These are phyloP conservation scores for Chloroceryle aenea DNA, from an alignment of 2,113 vertebrate species.

Conservation along the genomic window DNA sequence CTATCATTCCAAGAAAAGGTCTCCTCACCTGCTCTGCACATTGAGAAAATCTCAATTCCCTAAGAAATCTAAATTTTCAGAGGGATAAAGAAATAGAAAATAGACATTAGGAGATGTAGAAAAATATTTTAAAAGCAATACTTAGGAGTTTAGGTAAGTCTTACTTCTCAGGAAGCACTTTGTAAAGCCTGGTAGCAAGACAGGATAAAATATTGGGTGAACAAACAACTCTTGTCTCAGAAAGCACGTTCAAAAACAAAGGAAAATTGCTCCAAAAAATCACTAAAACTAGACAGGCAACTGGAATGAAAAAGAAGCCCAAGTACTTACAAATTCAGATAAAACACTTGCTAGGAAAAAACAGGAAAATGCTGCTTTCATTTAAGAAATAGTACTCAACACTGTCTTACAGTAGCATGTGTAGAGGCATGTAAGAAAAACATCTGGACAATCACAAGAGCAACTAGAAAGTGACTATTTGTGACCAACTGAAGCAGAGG, in stretches of 20 bases:
- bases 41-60: no score
- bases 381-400: not conserved
- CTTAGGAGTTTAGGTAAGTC: not conserved
- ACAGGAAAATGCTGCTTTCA: not conserved
- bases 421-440: not conserved
- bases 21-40: not conserved
- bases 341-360: not conserved
- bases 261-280: not conserved
- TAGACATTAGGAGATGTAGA: not conserved
- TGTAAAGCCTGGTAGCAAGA: not conserved
- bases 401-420: not conserved
- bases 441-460: not conserved
- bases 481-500: not conserved
- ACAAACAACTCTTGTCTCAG: not conserved
- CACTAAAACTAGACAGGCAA: not conserved
- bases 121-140: not conserved
- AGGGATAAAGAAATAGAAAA: not conserved
- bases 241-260: not conserved
- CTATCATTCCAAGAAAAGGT: not conserved
- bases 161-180: not conserved
- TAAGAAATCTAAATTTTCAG: not conserved
- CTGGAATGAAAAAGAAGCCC: not conserved
- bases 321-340: not conserved
- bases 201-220: not conserved
- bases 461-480: not conserved